Evolutionary conservation across 2,888 invertebrate species (phyloP).

Genomic region (Hypselothyrea guttata): DNA sequence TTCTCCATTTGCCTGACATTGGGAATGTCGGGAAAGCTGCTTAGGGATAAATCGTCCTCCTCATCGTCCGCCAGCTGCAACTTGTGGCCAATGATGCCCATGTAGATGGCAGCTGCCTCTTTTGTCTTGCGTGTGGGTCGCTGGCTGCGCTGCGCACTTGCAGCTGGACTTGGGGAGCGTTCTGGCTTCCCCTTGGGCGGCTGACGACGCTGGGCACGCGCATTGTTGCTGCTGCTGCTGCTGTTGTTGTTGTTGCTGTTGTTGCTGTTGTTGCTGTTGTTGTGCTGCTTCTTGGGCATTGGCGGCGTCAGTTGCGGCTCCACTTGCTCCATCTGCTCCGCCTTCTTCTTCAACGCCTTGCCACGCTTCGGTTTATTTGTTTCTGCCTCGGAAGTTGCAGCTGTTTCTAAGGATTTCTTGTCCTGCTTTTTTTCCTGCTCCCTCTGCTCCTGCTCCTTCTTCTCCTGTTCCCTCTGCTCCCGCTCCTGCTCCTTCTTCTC

Average conservation of each 20-base stretch:
- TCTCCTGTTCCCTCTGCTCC: slow-evolving; percentile 1
- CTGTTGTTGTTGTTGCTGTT: slow-evolving; percentile 23
- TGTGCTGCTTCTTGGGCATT: slow-evolving; percentile 57
- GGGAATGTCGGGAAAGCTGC: slow-evolving; percentile 87
- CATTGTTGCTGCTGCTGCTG: slow-evolving; percentile 19
- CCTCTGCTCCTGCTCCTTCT: slow-evolving; percentile 19
- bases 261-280: slow-evolving; percentile 7
- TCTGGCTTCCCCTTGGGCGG: slow-evolving; percentile 30
- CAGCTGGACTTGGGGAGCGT: slow-evolving; percentile 34
- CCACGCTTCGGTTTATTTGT: slow-evolving; percentile 40
- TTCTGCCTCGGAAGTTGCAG: slow-evolving; percentile 21
- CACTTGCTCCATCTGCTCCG: slow-evolving; percentile 30
- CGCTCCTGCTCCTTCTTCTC: slow-evolving; percentile 20
- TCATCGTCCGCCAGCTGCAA: slow-evolving; percentile 85
- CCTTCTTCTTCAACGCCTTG: slow-evolving; percentile 58
- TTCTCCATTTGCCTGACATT: slow-evolving; percentile 85
- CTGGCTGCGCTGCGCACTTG: slow-evolving; percentile 59
- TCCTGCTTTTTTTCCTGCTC: slow-evolving; percentile 16
- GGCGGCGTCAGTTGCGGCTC: slow-evolving; percentile 40
- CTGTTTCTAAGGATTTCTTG: slow-evolving; percentile 7
- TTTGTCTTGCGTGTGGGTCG: slow-evolving; percentile 88
- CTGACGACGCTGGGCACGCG: slow-evolving; percentile 59
- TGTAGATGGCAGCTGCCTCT: slow-evolving; percentile 88
- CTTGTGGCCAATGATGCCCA: slow-evolving; percentile 88
- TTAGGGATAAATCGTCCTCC: slow-evolving; percentile 86